These are phyloP conservation scores for Anthoscopus minutus DNA, from an alignment of 2,113 vertebrate species.

Conservation along the genomic window DNA sequence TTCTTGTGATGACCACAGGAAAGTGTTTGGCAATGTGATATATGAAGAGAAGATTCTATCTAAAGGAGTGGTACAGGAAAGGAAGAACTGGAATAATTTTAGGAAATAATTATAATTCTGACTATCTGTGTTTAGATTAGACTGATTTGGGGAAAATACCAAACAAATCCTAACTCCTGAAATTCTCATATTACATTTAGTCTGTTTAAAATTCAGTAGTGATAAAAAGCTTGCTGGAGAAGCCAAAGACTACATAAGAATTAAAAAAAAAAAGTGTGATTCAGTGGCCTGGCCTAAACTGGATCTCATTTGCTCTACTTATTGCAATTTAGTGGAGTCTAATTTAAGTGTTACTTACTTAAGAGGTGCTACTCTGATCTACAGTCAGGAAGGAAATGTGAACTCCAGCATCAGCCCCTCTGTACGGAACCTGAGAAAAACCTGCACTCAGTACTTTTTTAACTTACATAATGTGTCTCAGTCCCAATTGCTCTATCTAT, in stretches of 20 bases:
- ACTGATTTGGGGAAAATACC: not conserved
- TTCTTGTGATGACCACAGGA: not conserved
- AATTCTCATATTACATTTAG: not conserved
- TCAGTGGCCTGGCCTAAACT: not conserved
- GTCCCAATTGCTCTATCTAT: constrained; percentile 7
- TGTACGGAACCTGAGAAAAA: not conserved
- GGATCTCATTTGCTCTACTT: not conserved
- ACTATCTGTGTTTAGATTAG: not conserved
- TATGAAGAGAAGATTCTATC: not conserved
- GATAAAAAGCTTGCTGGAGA: not conserved
- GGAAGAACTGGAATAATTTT: not conserved
- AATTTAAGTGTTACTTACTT: not conserved
- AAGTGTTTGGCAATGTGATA: not conserved
- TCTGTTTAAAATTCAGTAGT: not conserved
- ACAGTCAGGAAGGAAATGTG: not conserved
- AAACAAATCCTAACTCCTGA: not conserved
- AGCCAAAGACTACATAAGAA: not conserved
- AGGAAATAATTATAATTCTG: not conserved
- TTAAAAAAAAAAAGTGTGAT: not conserved
- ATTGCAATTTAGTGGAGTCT: not conserved
- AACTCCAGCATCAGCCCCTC: not conserved
- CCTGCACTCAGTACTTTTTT: not conserved
- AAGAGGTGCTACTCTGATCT: not conserved
- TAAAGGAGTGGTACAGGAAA: not conserved
- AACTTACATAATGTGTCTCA: not conserved